A percentile compares a stretch with the other conserved stretches of the same genome.
phyloP scores from a whole-genome alignment of 2,113 vertebrate genomes.

The Chamaea fasciata region DNA sequence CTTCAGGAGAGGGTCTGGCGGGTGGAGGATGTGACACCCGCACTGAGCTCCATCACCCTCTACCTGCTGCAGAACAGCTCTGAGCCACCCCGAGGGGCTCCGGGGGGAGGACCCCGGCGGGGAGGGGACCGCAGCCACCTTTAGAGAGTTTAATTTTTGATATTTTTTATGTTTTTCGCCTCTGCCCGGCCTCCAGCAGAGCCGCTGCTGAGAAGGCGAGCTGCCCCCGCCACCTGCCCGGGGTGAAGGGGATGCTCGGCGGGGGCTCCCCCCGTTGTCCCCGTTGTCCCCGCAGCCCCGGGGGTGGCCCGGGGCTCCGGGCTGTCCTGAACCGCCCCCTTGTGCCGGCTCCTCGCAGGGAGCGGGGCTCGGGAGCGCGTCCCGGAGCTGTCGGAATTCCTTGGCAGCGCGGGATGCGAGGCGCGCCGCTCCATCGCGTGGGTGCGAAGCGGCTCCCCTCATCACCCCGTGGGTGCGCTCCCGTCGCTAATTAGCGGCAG shows the following conservation, averaged over 20 bases:
- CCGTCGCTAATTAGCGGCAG: conserved; percentile 4
- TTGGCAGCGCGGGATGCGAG: background rate
- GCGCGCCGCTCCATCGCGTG: background rate
- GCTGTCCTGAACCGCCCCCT: conserved; percentile 49
- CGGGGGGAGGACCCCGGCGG: background rate
- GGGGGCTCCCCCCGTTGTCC: too few species aligned
- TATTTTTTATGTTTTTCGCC: background rate
- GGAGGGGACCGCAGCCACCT: background rate
- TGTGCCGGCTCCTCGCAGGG: conserved; percentile 20
- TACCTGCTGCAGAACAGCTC: background rate
- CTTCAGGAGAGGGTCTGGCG: background rate
- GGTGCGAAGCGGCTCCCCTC: background rate
- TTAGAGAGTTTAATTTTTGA: rapidly evolving
- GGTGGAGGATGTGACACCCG: background rate
- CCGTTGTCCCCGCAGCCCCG: background rate
- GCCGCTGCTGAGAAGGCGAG: background rate
- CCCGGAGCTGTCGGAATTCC: background rate
- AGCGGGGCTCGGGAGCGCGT: background rate
- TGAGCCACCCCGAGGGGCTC: background rate
- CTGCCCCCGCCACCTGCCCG: background rate
- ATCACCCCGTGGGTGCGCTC: background rate
- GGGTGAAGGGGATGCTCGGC: background rate
- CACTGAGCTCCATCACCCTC: background rate
- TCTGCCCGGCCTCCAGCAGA: background rate
- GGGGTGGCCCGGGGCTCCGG: background rate